These are phyloP conservation scores for Papilio polytes DNA, from an alignment of 1,140 invertebrate genomes.

Conservation along the genomic window DNA sequence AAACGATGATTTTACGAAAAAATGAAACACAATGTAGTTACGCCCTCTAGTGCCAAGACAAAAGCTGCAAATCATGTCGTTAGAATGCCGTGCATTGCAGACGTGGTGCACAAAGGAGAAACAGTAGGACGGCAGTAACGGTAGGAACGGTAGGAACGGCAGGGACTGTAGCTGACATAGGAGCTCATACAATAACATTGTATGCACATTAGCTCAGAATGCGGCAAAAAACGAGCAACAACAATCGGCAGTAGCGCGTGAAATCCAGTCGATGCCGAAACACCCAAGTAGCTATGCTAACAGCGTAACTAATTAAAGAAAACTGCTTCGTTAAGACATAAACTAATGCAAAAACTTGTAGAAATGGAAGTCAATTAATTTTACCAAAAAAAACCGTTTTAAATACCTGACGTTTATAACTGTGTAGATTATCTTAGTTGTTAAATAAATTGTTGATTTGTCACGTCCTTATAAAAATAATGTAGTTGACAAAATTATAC, in stretches of 20 bases:
- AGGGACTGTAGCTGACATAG: conserved; percentile 50
- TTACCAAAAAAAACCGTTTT: too few relatives aligned
- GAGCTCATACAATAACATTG: conserved; percentile 45
- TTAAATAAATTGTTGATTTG: too few relatives aligned
- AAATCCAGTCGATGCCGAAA: conserved; percentile 44
- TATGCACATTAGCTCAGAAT: conserved; percentile 41
- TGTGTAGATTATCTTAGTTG: too few relatives aligned
- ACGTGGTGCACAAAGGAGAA: background rate
- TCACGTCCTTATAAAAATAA: too few relatives aligned
- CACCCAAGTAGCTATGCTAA: conserved; percentile 39
- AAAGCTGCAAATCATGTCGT: conserved; percentile 14
- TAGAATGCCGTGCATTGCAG: conserved; percentile 6
- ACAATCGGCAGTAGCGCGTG: conserved; percentile 43
- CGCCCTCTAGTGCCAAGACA: background rate
- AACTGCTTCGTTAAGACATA: too few relatives aligned
- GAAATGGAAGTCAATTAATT: too few relatives aligned
- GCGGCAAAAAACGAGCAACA: conserved; percentile 42
- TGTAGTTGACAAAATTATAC: too few relatives aligned
- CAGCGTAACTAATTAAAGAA: too few relatives aligned
- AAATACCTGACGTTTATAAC: too few relatives aligned
- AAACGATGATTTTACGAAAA: background rate
- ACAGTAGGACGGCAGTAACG: background rate
- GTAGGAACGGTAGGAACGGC: background rate
- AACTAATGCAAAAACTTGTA: too few relatives aligned
- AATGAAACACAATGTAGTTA: background rate